Base-by-base conservation (phyloP, 2,888 invertebrate species). In the Acleris emargana region DNA sequence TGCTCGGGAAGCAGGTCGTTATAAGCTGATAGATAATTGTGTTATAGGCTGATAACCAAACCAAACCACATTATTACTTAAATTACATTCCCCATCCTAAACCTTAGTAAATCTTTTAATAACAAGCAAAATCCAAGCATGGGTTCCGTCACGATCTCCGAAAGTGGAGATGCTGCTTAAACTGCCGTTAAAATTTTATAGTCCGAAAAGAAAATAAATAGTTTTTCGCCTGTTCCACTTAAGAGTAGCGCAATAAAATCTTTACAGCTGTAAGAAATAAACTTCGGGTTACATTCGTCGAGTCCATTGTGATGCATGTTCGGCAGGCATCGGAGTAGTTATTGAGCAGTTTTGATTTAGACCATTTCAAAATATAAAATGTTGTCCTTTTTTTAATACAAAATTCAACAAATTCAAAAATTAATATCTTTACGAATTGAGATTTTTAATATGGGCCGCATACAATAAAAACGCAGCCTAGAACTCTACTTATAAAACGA, bases 141-240 rank as follows among this genome's bases (percentile, higher is more conserved):
- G 54, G 59, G 49, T 55, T 49, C 64, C n/a, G 53, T 60, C 64
- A 64, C 64, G 64, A 51, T 43, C 62, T 72, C 79, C 76, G 77
- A 78, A 80, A 86, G 83, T 84, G 82, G 78, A 78, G 79, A 79
- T 81, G 83, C 82, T 86, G 83, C 90, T 91, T 89, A 89, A 90
- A 87, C 77, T 78, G 82, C 80, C 88, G 86, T 91, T 85, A 91
- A 91, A 75, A 51, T 80, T 88, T 89, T 86, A 91, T 81, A 78
- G 84, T 80, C 80, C 73, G 74, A 66, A 83, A 87, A 82, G 83
- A 84, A 88, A 90, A 90, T 89, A 90, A 90, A 91, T 90, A 89
- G 85, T 81, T 85, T 86, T 89, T 81, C 84, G 78, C 80, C 75
- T 77, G 81, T 84, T 84, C 82, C 83, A 84, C 86, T 86, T 85